Evolutionary conservation across 2,797 vertebrate species (phyloP).

Genomic region (Nyctalus aviator): DNA sequence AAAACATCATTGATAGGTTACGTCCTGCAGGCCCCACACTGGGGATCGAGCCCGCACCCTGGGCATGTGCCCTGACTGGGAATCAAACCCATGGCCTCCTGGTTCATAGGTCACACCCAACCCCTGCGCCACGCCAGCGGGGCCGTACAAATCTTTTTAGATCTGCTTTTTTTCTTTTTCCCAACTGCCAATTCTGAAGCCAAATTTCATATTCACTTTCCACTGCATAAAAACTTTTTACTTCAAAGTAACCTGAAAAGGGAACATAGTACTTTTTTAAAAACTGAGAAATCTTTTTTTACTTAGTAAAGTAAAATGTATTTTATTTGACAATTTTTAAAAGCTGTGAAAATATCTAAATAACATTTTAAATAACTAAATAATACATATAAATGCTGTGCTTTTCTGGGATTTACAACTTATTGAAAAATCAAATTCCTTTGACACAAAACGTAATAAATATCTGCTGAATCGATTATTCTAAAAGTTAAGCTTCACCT

Average conservation of each 20-base stretch:
- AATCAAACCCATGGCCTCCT: no score
- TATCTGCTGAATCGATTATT: background rate
- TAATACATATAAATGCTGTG: background rate
- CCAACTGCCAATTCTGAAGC: background rate
- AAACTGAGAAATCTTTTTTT: background rate
- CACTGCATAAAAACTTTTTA: constrained; percentile 3
- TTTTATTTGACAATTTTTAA: constrained; percentile 32
- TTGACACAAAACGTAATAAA: background rate
- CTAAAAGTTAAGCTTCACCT: constrained; percentile 77
- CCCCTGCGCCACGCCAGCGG: no score
- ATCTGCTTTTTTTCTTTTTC: background rate
- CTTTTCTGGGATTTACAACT: constrained; percentile 37
- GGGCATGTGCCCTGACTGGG: no score
- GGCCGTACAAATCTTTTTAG: background rate
- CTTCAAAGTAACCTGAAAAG: constrained; percentile 27
- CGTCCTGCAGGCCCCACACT: no score
- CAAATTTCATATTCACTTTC: background rate
- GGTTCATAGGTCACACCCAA: no score
- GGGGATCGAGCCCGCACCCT: no score
- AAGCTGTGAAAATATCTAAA: constrained; percentile 46
- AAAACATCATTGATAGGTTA: no score
- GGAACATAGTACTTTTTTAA: background rate
- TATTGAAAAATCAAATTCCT: constrained; percentile 39
- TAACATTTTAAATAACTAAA: background rate
- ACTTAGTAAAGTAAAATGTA: constrained; percentile 30